Evolutionary conservation across 2,888 invertebrate genomes (phyloP).

Genomic region (Agrotis exclamationis): DNA sequence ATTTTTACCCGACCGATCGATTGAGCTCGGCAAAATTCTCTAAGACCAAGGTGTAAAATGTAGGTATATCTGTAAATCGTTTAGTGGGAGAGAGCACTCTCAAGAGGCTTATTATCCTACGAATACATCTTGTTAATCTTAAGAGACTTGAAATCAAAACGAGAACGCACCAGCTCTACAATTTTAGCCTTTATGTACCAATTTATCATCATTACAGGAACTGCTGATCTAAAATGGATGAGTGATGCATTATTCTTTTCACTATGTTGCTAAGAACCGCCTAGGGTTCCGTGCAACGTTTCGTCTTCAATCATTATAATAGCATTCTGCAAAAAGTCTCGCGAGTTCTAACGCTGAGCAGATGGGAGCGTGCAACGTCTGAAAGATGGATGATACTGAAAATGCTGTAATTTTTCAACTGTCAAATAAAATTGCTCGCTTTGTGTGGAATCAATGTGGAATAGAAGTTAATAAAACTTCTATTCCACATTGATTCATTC

Average conservation of each 20-base stretch:
- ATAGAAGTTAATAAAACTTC: too few species aligned
- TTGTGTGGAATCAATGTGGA: slow-evolving; percentile 5
- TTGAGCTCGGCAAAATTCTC: slow-evolving; percentile 29
- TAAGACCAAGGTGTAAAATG: slow-evolving; percentile 16
- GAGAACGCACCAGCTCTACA: neutral
- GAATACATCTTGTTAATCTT: slow-evolving; percentile 1
- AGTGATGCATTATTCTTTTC: slow-evolving; percentile 43
- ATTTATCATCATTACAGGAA: slow-evolving; percentile 3
- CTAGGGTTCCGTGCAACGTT: slow-evolving; percentile 24
- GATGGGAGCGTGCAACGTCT: slow-evolving; percentile 30
- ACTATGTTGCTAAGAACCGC: slow-evolving; percentile 35
- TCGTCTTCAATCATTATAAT: slow-evolving; percentile 35
- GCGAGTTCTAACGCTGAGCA: slow-evolving; percentile 28
- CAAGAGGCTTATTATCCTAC: neutral
- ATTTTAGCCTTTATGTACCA: neutral
- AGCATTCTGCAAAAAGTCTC: slow-evolving; percentile 31
- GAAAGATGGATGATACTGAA: slow-evolving; percentile 45
- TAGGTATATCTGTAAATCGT: slow-evolving; percentile 23
- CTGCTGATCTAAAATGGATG: slow-evolving; percentile 13
- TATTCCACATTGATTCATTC: too few species aligned
- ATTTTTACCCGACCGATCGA: slow-evolving; percentile 40
- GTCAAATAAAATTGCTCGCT: slow-evolving; percentile 36
- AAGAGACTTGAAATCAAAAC: slow-evolving; percentile 11
- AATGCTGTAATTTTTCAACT: slow-evolving; percentile 44
- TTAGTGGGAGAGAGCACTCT: slow-evolving; percentile 16